phyloP scores from a whole-genome alignment of 1,140 invertebrate species.

The Penaeus japonicus region DNA sequence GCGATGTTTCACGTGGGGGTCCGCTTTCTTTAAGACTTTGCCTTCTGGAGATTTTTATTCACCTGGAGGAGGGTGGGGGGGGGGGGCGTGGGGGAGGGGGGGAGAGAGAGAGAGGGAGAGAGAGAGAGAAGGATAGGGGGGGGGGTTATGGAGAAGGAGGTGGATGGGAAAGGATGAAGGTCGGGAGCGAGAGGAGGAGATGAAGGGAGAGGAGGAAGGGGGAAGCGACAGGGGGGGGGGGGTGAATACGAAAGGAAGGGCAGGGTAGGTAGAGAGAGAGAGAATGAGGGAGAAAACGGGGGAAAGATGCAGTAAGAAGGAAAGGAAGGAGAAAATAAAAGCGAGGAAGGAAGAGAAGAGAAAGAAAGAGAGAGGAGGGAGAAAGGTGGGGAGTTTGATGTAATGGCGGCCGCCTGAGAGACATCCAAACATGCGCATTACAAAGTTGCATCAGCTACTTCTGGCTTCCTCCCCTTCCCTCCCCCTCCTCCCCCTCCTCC shows the following conservation, averaged over 20 bases:
- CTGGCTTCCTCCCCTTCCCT: background rate
- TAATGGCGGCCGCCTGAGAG: background rate
- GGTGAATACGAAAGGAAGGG: background rate
- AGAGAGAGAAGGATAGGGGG: background rate
- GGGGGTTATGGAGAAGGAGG: too few relatives aligned
- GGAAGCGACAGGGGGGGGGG: background rate
- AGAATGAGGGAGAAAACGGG: background rate
- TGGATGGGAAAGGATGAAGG: background rate
- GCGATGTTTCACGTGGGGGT: too few relatives aligned
- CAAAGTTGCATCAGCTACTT: background rate
- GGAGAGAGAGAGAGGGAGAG: background rate
- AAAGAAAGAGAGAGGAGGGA: background rate
- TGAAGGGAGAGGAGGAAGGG: background rate
- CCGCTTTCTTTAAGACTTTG: too few relatives aligned
- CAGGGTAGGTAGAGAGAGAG: background rate
- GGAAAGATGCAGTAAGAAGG: background rate
- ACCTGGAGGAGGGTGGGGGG: too few relatives aligned
- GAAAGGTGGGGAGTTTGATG: background rate
- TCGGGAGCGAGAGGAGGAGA: background rate
- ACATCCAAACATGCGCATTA: background rate
- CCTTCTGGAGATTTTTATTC: too few relatives aligned
- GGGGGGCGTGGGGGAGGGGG: too few relatives aligned
- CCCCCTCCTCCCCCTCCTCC: background rate
- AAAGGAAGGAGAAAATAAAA: background rate
- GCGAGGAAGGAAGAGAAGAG: background rate